Conservation (phyloP, 2,797 vertebrate genomes). For the Rachycentron canadum region DNA sequence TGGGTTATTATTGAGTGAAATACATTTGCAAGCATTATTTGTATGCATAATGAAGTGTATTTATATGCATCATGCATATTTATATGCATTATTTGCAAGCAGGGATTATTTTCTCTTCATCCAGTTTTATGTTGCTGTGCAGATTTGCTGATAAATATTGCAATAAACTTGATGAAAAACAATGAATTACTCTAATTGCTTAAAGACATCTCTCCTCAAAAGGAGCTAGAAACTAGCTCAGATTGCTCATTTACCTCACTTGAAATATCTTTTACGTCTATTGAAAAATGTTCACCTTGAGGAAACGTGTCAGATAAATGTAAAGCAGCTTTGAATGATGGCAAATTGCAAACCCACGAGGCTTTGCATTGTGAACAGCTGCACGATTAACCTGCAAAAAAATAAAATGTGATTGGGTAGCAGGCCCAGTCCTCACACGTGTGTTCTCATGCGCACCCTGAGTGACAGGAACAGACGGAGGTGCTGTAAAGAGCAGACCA, state of each 20-base stretch:
- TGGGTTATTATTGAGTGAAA: not conserved
- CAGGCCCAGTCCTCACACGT: not conserved
- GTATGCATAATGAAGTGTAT: not conserved
- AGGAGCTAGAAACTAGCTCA: not conserved
- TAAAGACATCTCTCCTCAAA: not conserved
- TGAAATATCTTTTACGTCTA: not conserved
- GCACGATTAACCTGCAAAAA: constrained; percentile 18
- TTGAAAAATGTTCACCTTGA: constrained; percentile 19
- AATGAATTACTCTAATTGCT: not conserved
- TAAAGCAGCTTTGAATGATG: not conserved
- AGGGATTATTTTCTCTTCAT: constrained; percentile 4
- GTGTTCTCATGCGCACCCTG: not conserved
- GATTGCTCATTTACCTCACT: not conserved
- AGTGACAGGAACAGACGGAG: not conserved
- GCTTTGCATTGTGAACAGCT: constrained; percentile 12
- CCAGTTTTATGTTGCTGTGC: not conserved
- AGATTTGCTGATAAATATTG: not conserved
- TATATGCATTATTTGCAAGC: not conserved
- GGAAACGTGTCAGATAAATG: not conserved
- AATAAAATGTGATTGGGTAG: not conserved
- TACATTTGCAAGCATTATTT: constrained; percentile 3
- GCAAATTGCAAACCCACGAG: constrained; percentile 1
- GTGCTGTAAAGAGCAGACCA: not conserved
- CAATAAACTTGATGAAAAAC: not conserved
- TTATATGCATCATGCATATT: constrained; percentile 3